These are phyloP conservation scores for Platypus cylindrus DNA, from an alignment of 2,888 invertebrate species.

Conservation along the genomic window DNA sequence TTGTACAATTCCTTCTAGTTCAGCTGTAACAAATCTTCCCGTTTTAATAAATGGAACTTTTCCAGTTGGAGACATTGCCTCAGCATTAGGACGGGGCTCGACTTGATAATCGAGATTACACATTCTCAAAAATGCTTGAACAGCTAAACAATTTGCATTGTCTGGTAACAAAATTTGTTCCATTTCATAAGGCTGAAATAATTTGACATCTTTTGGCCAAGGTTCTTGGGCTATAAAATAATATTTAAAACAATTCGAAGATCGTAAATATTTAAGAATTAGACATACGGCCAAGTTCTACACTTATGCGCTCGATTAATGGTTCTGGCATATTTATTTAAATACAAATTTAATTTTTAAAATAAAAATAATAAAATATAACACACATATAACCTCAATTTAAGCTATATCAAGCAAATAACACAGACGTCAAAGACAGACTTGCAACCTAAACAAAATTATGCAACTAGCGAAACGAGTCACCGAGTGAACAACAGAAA, in stretches of 20 bases:
- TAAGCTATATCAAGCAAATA: too few species aligned
- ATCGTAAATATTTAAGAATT: not conserved
- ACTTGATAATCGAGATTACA: slow-evolving; percentile 72
- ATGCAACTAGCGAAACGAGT: too few species aligned
- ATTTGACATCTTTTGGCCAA: slow-evolving; percentile 77
- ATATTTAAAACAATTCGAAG: slow-evolving; percentile 1
- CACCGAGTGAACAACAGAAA: too few species aligned
- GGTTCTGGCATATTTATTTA: slow-evolving; percentile 18
- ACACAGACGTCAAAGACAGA: too few species aligned
- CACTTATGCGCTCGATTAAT: slow-evolving; percentile 22
- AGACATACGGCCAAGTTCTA: slow-evolving; percentile 25
- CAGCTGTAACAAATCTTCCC: slow-evolving; percentile 78
- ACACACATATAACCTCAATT: slow-evolving; percentile 1
- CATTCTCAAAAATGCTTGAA: slow-evolving; percentile 89
- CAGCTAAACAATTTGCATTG: slow-evolving; percentile 85
- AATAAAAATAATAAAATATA: not conserved
- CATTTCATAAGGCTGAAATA: slow-evolving; percentile 83
- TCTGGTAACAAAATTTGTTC: slow-evolving; percentile 91
- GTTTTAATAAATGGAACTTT: slow-evolving; percentile 86
- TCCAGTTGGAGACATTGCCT: slow-evolving; percentile 92
- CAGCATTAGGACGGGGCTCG: slow-evolving; percentile 80
- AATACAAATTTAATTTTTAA: not conserved
- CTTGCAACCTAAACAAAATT: too few species aligned
- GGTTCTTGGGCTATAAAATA: slow-evolving; percentile 60
- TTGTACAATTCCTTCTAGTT: slow-evolving; percentile 82